Evolutionary conservation across 2,888 invertebrate species (phyloP), one percentile per base, ranked within the genome.

Genomic region (Stramonita haemastoma): DNA sequence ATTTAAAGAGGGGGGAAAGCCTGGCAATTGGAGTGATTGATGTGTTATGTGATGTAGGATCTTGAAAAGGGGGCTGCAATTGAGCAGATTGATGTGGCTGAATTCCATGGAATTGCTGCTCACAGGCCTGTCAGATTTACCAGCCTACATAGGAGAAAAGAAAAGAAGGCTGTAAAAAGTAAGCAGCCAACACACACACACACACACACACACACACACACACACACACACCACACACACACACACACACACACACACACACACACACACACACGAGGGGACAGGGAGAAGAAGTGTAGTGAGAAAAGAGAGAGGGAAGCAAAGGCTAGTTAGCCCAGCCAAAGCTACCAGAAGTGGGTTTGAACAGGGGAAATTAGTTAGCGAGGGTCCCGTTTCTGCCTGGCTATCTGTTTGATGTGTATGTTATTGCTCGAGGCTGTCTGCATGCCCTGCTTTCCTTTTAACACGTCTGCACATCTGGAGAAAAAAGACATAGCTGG

Each of bases 371-470:
- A 36, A 66, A 85, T n/a, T 81, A 36, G n/a, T 46, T 89, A 77
- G 90, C 90, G 32, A 73, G 57, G n/a, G 73, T 84, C 26, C 87
- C 87, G 17, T 46, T 90, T 26, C 84, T 34, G n/a, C 36, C 86
- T 26, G 90, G 79, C 13, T 81, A 0, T 81, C 60, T 26, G 57
- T 87, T 5, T n/a, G 89, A 89, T 90, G 11, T 84, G 87, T n/a
- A 60, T 77, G n/a, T 89, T 83, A 66, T 84, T 89, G 8, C 84
- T 87, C 22, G 22, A 86, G 73, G n/a, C 84, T 87, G 6, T 77
- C 87, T 26, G n/a, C n/a, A n/a, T n/a, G 88, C 26, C 86, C 90
- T 11, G 90, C 90, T 2, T 26, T 66, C 17, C 26, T 22, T 22
- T 17, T 22, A 22, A 26, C 26, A 17, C 17, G 66, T 26, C 19